These are phyloP conservation scores for Crocallis elinguaria DNA, from an alignment of 2,888 invertebrate species.

Conservation along the genomic window DNA sequence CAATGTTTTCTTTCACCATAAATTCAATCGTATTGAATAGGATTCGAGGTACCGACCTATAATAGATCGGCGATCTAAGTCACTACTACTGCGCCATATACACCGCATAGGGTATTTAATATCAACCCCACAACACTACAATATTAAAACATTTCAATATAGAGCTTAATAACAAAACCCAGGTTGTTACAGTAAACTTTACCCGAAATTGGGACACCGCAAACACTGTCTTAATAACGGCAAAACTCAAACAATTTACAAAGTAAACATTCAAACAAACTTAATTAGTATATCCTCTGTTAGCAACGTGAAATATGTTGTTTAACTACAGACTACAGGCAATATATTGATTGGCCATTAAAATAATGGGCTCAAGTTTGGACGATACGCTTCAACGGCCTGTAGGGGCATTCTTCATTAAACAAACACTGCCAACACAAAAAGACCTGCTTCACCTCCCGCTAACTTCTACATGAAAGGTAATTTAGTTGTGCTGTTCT, in stretches of 20 bases:
- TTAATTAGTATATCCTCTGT: conserved; percentile 73
- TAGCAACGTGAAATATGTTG: conserved; percentile 65
- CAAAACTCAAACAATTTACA: conserved; percentile 75
- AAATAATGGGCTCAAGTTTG: conserved; percentile 72
- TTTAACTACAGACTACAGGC: conserved; percentile 67
- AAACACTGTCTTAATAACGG: conserved; percentile 70
- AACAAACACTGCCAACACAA: conserved; percentile 39
- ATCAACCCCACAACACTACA: neutral
- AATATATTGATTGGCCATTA: conserved; percentile 78
- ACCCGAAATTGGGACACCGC: conserved; percentile 58
- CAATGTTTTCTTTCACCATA: too few relatives aligned
- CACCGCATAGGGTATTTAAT: too few relatives aligned
- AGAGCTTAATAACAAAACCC: conserved; percentile 22
- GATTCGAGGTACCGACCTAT: too few relatives aligned
- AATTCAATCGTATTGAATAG: too few relatives aligned
- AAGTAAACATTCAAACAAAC: conserved; percentile 78
- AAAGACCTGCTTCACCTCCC: conserved; percentile 31
- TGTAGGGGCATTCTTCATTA: conserved; percentile 62
- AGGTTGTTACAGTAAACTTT: conserved; percentile 29
- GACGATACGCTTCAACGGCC: conserved; percentile 65
- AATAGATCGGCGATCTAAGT: too few relatives aligned
- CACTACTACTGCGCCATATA: too few relatives aligned
- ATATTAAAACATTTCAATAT: conserved; percentile 32
- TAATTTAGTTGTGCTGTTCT: neutral
- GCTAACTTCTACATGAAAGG: neutral